Percentiles rank a stretch among this genome's conserved stretches.
phyloP scores from a whole-genome alignment of 1,140 invertebrate genomes.

The Drosophila bocki region DNA sequence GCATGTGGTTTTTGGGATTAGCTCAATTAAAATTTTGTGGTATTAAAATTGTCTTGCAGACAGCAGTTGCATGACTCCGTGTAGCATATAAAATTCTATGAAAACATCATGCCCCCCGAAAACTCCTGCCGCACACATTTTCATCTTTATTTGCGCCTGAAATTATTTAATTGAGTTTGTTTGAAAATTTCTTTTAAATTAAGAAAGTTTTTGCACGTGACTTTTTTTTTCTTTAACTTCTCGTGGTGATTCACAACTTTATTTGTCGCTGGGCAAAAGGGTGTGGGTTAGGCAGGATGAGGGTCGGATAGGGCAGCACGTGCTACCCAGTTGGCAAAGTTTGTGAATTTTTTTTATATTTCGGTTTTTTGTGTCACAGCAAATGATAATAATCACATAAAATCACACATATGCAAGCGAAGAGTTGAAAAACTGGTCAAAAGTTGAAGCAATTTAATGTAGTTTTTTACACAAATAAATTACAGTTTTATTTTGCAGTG shows the following conservation, averaged over 20 bases:
- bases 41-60: conserved; percentile 68
- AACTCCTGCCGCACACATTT: conserved; percentile 41
- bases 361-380: conserved; percentile 27
- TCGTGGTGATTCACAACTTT: conserved; percentile 50
- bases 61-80: conserved; percentile 23
- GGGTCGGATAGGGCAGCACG: conserved; percentile 50
- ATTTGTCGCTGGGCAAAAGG: conserved; percentile 32
- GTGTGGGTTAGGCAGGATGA: conserved; percentile 10
- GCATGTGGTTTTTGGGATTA: conserved; percentile 75
- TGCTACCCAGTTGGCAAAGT: conserved; percentile 65
- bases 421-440: not conserved
- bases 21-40: conserved; percentile 81
- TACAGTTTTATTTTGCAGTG: not conserved
- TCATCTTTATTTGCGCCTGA: conserved; percentile 75
- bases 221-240: conserved; percentile 24
- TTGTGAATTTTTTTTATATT: conserved; percentile 22
- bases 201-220: conserved; percentile 81
- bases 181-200: conserved; percentile 83
- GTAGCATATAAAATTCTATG: conserved; percentile 36
- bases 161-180: conserved; percentile 84
- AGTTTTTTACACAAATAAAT: conserved; percentile 2
- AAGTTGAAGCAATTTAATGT: not conserved
- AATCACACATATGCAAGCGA: conserved; percentile 51
- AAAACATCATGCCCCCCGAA: conserved; percentile 46
- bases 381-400: conserved; percentile 62